These are phyloP conservation scores for Gila orcuttii DNA, from an alignment of 2,113 vertebrate genomes.

Conservation along the genomic window DNA sequence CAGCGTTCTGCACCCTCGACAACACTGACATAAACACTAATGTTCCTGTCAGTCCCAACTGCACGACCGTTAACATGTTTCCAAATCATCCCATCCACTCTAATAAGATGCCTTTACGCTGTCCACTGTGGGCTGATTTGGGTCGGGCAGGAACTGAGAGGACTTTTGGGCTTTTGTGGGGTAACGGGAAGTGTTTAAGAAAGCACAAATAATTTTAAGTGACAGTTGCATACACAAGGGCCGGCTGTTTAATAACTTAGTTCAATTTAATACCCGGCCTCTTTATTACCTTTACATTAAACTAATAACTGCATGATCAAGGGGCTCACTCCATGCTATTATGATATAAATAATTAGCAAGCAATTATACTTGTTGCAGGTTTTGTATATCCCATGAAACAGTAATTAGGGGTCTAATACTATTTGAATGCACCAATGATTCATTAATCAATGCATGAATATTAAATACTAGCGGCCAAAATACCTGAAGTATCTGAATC, in stretches of 20 bases:
- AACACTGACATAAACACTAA: conserved; percentile 57
- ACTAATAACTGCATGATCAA: conserved; percentile 33
- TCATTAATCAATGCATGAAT: neutral
- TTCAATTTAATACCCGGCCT: conserved; percentile 9
- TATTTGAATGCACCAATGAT: neutral
- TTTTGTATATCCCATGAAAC: conserved; percentile 24
- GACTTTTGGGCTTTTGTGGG: conserved; percentile 8
- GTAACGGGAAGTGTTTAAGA: conserved; percentile 6
- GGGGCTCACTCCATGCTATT: conserved; percentile 24
- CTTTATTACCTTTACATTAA: conserved; percentile 41
- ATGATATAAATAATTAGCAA: conserved; percentile 38
- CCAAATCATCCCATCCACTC: conserved; percentile 49
- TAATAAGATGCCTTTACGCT: neutral
- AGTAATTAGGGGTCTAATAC: neutral
- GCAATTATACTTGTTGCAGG: conserved; percentile 28
- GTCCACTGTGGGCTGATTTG: conserved; percentile 24
- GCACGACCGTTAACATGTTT: conserved; percentile 55
- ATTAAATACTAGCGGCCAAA: neutral
- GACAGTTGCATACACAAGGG: conserved; percentile 20
- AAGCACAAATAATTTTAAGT: conserved; percentile 36
- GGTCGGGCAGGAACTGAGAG: neutral
- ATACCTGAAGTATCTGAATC: neutral
- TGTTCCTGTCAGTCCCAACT: conserved; percentile 37
- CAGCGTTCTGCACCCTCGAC: conserved; percentile 44
- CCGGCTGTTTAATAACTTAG: conserved; percentile 23